Conservation (phyloP, 2,113 vertebrate species). For the Phalacrocorax carbo region DNA sequence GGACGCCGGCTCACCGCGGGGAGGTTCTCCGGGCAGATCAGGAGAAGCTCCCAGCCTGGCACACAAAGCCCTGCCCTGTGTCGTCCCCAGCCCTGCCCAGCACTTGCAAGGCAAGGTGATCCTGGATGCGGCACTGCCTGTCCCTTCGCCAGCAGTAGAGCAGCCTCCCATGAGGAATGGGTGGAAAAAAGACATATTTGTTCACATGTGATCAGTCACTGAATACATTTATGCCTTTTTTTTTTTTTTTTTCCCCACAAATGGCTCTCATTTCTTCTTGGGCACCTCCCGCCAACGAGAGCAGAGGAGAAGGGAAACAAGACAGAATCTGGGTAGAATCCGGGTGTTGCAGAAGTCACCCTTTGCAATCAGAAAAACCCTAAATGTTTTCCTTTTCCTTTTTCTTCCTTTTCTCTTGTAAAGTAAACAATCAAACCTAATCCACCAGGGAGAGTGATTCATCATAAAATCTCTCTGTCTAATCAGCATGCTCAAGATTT, state of each 20-base stretch:
- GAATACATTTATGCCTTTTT: neutral
- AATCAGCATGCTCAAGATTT: neutral
- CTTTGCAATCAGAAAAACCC: neutral
- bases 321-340: neutral
- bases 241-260: neutral
- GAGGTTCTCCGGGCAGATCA: neutral
- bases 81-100: neutral
- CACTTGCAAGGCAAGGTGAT: neutral
- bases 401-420: neutral
- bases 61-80: neutral
- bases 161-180: neutral
- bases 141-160: neutral
- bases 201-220: neutral
- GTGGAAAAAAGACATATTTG: neutral
- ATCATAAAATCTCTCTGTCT: neutral
- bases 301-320: neutral
- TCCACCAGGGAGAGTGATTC: neutral
- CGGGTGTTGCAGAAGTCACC: neutral
- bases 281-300: neutral
- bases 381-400: neutral
- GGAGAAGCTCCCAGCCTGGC: neutral
- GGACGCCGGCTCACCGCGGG: fast-evolving
- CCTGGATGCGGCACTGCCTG: neutral
- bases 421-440: neutral
- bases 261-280: neutral